These are phyloP conservation scores for Nannospalax galili DNA, from an alignment of 2,113 vertebrate species.

Conservation along the genomic window DNA sequence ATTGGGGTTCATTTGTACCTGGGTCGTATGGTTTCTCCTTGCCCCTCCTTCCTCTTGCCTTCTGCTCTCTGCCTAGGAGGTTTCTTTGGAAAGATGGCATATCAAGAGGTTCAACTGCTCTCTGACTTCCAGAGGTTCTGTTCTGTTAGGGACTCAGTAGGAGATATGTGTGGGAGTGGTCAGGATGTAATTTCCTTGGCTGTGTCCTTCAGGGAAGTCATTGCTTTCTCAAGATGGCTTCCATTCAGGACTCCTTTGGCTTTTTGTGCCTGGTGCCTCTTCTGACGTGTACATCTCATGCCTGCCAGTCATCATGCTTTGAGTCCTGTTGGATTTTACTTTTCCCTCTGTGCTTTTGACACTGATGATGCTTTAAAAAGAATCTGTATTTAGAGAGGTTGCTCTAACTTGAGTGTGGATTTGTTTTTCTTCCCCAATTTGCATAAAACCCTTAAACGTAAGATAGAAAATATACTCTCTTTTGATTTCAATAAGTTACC, in stretches of 20 bases:
- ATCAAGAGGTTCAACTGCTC: background rate
- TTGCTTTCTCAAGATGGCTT: background rate
- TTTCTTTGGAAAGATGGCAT: background rate
- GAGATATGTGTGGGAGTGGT: background rate
- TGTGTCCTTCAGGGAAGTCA: background rate
- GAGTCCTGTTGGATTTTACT: background rate
- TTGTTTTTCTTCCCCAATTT: background rate
- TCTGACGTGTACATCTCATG: background rate
- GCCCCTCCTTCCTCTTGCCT: background rate
- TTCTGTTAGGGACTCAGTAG: background rate
- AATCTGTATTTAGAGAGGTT: background rate
- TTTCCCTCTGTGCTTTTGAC: background rate
- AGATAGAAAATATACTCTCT: background rate
- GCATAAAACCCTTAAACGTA: background rate
- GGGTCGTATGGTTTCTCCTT: background rate
- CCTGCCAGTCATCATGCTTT: background rate
- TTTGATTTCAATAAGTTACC: background rate
- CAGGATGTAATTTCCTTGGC: background rate
- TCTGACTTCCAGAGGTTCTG: background rate
- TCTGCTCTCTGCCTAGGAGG: background rate
- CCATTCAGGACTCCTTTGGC: background rate
- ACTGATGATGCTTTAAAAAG: background rate
- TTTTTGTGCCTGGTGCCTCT: background rate
- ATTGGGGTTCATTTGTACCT: too few species aligned
- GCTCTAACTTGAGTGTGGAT: background rate